Evolutionary conservation across 2,113 vertebrate genomes (phyloP), one percentile per base, ranked within the genome.

Genomic region (Grammomys surdaster): DNA sequence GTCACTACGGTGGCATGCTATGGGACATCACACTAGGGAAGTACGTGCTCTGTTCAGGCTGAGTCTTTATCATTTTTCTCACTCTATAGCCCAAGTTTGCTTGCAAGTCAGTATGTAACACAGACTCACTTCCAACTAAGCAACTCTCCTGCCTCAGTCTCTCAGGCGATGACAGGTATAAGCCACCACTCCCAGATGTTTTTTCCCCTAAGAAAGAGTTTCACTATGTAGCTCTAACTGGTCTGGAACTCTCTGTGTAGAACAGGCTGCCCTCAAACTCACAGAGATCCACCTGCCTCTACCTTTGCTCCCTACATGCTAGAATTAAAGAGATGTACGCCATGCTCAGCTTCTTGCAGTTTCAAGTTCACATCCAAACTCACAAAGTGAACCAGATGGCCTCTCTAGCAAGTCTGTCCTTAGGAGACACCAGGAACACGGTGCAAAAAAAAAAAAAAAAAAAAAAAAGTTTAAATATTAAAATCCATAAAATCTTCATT

Each of bases 281-380:
- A 54, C 43, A 88, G 67, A 14, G 22, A 88, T 40, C 22, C 51
- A 40, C 48, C 86, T 72, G 31, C 33, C 48, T 54, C 67, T 22
- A 19, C 24, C 20, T 54, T 60, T 40, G 56, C 54, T 40, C 33
- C 67, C 14, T 24, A 26, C 28, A 10, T 31, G 12, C 36, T 75
- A 5, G 16, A 56, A 75, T 58, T 40, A 58, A 56, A 43, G 36
- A 28, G 3, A 26, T 43, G 8, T 75, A 70, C 14, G 22, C 24
- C 36, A 12, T 20, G 10, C 51, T 73, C 26, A 43, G 51, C 9
- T 75, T 43, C 51, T 43, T 43, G 36, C 19, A 73, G 33, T 40
- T 89, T 89, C 54, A 58, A 82, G 69, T 69, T 43, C 58, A 89
- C 40, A 91, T 63, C 51, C 76, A 88, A 73, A 90, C 46, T 94